Evolutionary conservation across 1,140 invertebrate genomes (phyloP), one percentile per base, ranked within the genome.

Genomic region (Vollenhovia emeryi): DNA sequence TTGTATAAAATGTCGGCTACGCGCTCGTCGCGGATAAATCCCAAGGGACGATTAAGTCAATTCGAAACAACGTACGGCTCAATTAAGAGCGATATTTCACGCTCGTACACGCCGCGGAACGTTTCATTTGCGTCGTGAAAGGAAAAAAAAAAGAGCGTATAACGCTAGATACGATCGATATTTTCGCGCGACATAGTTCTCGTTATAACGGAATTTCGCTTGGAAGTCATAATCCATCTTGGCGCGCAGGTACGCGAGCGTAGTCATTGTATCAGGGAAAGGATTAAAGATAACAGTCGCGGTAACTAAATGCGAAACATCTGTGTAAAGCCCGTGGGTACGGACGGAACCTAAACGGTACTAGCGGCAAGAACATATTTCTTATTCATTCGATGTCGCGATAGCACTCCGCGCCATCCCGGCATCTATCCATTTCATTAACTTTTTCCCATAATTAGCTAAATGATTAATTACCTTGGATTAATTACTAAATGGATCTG

Each of bases 281-380:
- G 50, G 57, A 36, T 78, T 55, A 57, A 82, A 82, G 66, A 57
- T 80, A 80, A 80, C 78, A 57, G 66, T 57, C 24, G 48, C 50
- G 50, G 36, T 50, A 82, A 71, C 64, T 82, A 82, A 82, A 82
- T 2, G 64, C 64, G 64, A 69, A 33, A 69, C 66, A 71, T 71
- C 50, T 82, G 66, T 55, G 64, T 68, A 43, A 43, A 71, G 50
- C 40, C n/a, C 43, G 64, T 71, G 78, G 36, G 68, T 73, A 82
- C 66, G 9, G 24, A 71, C 66, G 66, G 52, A 69, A 55, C 36
- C 55, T 82, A 68, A 82, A 82, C 78, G 78, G 66, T 82, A 71
- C 64, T n/a, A 24, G 27, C 13, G 13, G 50, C 66, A 21, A 43
- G 36, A 82, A 57, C 24, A 68, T 68, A 55, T 52, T 52, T 30